phyloP scores from a whole-genome alignment of 2,113 vertebrate species.

The Clarias batrachus region DNA sequence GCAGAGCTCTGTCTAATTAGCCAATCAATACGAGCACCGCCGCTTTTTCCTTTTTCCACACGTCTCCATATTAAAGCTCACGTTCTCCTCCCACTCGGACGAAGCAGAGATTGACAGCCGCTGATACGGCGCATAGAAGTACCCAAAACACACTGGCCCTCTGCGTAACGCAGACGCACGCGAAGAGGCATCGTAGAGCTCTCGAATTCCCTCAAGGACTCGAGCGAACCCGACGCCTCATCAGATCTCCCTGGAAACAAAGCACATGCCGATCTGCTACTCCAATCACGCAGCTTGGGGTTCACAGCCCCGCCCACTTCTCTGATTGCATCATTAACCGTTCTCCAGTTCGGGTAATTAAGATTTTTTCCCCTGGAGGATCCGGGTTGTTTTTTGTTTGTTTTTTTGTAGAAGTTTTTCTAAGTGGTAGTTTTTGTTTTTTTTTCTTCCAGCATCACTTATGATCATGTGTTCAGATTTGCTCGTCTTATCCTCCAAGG shows the following conservation, averaged over 20 bases:
- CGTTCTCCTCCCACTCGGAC: background rate
- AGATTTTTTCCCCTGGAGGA: slow-evolving; percentile 16
- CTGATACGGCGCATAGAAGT: slow-evolving; percentile 23
- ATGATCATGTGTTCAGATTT: background rate
- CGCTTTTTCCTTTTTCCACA: background rate
- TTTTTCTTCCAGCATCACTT: background rate
- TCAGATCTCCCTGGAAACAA: slow-evolving; percentile 32
- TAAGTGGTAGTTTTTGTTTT: slow-evolving; percentile 14
- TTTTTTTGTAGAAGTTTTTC: background rate
- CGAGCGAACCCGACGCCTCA: slow-evolving; percentile 19
- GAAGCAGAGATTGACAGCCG: background rate
- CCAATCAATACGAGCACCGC: slow-evolving; percentile 34
- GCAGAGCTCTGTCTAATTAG: slow-evolving; percentile 48
- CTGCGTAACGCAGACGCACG: slow-evolving; percentile 13
- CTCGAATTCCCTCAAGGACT: slow-evolving; percentile 27
- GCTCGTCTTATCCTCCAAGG: background rate
- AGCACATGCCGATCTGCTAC: slow-evolving; percentile 11
- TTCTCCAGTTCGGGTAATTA: slow-evolving; percentile 10
- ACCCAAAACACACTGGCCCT: slow-evolving; percentile 1
- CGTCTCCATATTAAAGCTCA: slow-evolving; percentile 9
- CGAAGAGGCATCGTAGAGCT: slow-evolving; percentile 29
- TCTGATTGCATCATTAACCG: slow-evolving; percentile 29
- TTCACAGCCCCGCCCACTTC: background rate
- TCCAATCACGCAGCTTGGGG: slow-evolving; percentile 23
- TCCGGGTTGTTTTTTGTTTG: background rate